Evolutionary conservation across 2,113 vertebrate species (phyloP).

Genomic region (Halichoerus grypus): DNA sequence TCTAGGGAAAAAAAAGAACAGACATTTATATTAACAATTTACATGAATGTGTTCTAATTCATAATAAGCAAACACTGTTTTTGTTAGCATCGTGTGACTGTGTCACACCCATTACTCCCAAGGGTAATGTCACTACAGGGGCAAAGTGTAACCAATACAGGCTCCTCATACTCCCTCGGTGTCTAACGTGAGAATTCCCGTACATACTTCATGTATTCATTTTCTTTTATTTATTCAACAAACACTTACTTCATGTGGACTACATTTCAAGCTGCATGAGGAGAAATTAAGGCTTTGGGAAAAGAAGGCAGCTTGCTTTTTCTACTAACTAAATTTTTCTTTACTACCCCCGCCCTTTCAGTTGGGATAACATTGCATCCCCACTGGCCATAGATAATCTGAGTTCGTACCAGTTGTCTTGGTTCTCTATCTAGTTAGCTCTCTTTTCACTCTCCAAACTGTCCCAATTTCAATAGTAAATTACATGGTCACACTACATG

Average conservation of each 20-base stretch:
- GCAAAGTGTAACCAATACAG: not conserved
- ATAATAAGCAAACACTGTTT: not conserved
- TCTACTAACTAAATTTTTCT: not conserved
- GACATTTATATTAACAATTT: not conserved
- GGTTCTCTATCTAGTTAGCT: not conserved
- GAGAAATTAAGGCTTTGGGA: not conserved
- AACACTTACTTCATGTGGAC: not conserved
- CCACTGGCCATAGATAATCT: not conserved
- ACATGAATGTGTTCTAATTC: not conserved
- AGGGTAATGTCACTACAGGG: not conserved
- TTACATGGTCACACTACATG: not conserved
- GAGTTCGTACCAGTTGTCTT: not conserved
- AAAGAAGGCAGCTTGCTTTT: not conserved
- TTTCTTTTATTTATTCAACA: constrained; percentile 1
- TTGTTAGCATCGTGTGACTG: not conserved
- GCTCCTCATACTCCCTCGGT: not conserved
- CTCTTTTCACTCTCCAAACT: not conserved
- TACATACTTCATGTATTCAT: not conserved
- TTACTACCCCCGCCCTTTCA: not conserved
- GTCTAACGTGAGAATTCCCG: not conserved
- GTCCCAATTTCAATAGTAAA: not conserved
- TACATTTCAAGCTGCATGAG: not conserved
- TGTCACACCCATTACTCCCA: not conserved
- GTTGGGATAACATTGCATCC: not conserved
- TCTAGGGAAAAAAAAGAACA: not conserved